Base-by-base conservation (phyloP, 2,888 invertebrate genomes). In the Cephus runcator region DNA sequence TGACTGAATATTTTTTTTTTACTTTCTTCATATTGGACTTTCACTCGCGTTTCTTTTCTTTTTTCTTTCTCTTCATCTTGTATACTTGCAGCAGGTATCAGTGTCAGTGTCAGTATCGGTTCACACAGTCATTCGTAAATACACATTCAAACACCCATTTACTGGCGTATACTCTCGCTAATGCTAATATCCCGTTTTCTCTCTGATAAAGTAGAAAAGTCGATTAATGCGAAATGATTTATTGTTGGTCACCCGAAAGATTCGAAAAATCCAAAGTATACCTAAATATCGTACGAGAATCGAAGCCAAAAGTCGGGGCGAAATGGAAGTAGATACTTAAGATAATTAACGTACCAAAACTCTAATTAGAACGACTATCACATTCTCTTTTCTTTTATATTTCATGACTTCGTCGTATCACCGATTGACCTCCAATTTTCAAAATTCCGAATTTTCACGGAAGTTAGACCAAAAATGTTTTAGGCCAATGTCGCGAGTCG, bases 401-500 rank as follows among this genome's bases (percentile, higher is more conserved):
- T 33, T 33, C 34, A 73, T 34, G 33, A 34, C 30, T 73, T 73
- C 73, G 30, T 73, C n/a, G 73, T 73, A 34, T 71, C 33, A 33
- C 31, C 71, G 71, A 71, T 33, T 71, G 23, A 34, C 76, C 73
- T 35, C 35, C 31, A 76, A 77, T 77, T 73, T 73, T 77, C 73
- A 73, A 33, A 33, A 40, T 34, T n/a, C n/a, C 76, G 40, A 76
- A 23, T 23, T 35, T 74, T 34, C 35, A 11, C 76, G 76, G 23
- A 75, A 40, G n/a, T 76, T 73, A 76, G 76, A 76, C 76, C 73
- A 76, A 73, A 35, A 76, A 40, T 79, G 30, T 75, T 76, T 56
- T 78, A 79, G 76, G 69, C 77, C 74, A 73, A 77, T 35, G 4
- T 35, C 35, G 74, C 12, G n/a, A 33, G n/a, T 35, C 12, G 4